These are phyloP conservation scores for Caenorhabditis becei DNA, from an alignment of 2,888 invertebrate species.

Conservation along the genomic window DNA sequence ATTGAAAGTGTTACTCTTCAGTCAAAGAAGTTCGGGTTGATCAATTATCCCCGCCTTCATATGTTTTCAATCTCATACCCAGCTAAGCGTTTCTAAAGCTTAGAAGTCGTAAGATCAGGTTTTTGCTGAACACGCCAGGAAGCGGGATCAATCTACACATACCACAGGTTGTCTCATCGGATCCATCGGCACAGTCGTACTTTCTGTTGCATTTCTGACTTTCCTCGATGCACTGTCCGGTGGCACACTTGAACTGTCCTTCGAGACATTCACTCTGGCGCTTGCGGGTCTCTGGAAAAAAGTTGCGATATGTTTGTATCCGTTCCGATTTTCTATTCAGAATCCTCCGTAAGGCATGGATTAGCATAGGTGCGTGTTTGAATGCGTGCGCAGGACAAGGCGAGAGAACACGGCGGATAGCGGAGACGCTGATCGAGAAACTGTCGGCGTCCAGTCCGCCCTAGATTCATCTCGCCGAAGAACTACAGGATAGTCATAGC, in stretches of 20 bases:
- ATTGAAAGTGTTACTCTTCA: too few relatives aligned
- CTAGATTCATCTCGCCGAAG: constrained; percentile 32
- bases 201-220: constrained; percentile 87
- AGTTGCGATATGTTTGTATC: constrained; percentile 29
- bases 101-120: constrained; percentile 3
- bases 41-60: constrained; percentile 1
- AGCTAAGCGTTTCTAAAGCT: too few relatives aligned
- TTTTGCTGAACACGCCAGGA: neutral
- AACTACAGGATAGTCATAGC: constrained; percentile 27
- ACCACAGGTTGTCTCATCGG: constrained; percentile 78
- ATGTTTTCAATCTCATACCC: too few relatives aligned
- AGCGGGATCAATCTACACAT: constrained; percentile 29
- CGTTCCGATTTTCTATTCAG: constrained; percentile 8
- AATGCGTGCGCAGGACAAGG: neutral
- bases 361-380: constrained; percentile 15
- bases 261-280: constrained; percentile 69
- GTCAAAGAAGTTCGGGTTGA: constrained; percentile 13
- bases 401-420: neutral
- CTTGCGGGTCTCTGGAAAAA: constrained; percentile 75
- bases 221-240: constrained; percentile 90
- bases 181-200: constrained; percentile 82
- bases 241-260: constrained; percentile 66
- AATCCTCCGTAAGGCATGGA: constrained; percentile 9
- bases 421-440: constrained; percentile 22
- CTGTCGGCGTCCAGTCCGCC: constrained; percentile 27